A percentile compares a stretch with the other conserved stretches of the same genome.
These are phyloP conservation scores for Koerneria pararmatus DNA, from an alignment of 2,888 invertebrate genomes.

Conservation along the genomic window DNA sequence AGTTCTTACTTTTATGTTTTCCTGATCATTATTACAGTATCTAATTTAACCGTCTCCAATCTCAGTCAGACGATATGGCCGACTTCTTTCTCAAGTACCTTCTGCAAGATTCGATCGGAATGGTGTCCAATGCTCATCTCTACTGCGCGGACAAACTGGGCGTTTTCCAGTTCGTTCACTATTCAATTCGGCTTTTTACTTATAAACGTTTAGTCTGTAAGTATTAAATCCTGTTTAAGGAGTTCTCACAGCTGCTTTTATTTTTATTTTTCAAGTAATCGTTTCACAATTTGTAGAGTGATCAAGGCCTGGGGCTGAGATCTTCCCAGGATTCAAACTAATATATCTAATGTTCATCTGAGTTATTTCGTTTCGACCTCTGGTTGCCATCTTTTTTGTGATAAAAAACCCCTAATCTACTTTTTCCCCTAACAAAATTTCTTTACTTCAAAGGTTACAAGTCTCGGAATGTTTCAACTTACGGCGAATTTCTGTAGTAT, in stretches of 20 bases:
- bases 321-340: no score
- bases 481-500: no score
- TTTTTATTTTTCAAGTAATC: slow-evolving; percentile 1
- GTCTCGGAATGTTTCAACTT: no score
- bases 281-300: no score
- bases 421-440: no score
- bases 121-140: slow-evolving; percentile 58
- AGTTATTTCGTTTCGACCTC: no score
- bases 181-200: background rate
- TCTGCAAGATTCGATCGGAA: slow-evolving; percentile 57
- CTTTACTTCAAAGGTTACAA: no score
- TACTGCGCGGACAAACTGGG: slow-evolving; percentile 54
- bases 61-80: slow-evolving; percentile 55
- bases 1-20: no score
- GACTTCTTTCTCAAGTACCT: slow-evolving; percentile 60
- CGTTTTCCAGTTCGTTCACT: slow-evolving; percentile 43
- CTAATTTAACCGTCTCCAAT: background rate
- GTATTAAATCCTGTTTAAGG: background rate
- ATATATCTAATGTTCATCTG: no score
- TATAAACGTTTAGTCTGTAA: background rate
- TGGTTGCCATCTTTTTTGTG: no score
- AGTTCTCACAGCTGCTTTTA: background rate
- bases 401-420: no score
- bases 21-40: background rate
- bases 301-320: no score